Percentiles rank a stretch among this genome's conserved stretches.
Conservation (phyloP, 2,113 vertebrate genomes). For the Ivindomyrus marchei region DNA sequence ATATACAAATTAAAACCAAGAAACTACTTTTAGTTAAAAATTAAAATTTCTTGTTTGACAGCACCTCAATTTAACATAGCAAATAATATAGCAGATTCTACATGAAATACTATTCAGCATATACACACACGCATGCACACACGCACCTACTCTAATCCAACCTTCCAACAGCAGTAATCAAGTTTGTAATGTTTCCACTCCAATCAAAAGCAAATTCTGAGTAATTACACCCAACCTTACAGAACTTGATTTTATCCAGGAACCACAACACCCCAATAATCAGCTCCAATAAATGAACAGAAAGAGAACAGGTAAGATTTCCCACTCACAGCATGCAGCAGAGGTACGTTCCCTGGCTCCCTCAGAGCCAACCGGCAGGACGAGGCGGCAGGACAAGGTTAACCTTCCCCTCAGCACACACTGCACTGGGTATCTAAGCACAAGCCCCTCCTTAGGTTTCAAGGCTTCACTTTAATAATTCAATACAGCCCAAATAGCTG, state of each 20-base stretch:
- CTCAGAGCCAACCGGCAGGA: background rate
- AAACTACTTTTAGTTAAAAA: background rate
- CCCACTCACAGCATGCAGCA: background rate
- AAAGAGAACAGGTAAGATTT: background rate
- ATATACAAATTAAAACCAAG: background rate
- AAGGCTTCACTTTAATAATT: slow-evolving; percentile 17
- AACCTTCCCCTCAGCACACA: background rate
- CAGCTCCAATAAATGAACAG: background rate
- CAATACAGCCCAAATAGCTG: background rate
- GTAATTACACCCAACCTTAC: background rate
- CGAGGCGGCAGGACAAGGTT: background rate
- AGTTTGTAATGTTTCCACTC: background rate
- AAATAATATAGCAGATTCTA: background rate
- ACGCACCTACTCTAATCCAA: background rate
- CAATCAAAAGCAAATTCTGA: background rate
- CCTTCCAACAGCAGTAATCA: background rate
- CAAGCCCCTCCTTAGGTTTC: slow-evolving; percentile 2
- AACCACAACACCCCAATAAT: background rate
- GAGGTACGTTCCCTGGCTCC: background rate
- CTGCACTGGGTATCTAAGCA: background rate
- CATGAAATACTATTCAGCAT: background rate
- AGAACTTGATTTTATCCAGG: background rate
- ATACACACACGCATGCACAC: too few relatives aligned
- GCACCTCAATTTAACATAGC: background rate
- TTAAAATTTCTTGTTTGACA: background rate